Base-by-base conservation (phyloP, 2,888 invertebrate genomes). In the Dynastes tityus region DNA sequence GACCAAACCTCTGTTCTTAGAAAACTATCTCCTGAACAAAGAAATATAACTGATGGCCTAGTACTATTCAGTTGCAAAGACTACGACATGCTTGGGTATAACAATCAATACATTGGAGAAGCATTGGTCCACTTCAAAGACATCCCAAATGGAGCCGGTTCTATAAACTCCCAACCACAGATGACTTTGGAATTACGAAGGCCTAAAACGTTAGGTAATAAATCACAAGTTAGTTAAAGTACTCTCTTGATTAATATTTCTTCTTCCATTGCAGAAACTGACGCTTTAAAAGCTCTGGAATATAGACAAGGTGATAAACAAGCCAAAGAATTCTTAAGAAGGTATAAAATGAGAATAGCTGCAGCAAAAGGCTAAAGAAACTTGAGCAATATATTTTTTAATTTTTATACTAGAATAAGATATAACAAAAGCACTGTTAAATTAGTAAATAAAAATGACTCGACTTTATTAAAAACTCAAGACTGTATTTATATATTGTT, bases 91-190 rank as follows among this genome's bases (percentile, higher is more conserved):
- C 93, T 98, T 88, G 95, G 96, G 75, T 93, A 97, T 87, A 93
- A 94, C 84, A 97, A 97, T 88, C 96, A 97, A 86, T 98, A 98
- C 89, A 94, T 98, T 82, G 98, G 98, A 8, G 99, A 99, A 89
- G 96, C 97, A 58, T 98, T 96, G 89, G 87, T 98, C 49, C 92
- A 94, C 84, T 94, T 98, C 88, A 92, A 91, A 80, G 94, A 95
- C 85, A 92, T 97, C 83, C 91, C 93, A 13, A 91, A 91, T 82
- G 92, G 92, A 0, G 90, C 90, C 0, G 90, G 91, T 76, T 91
- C 93, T 1, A 90, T 92, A 67, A 89, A 89, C 80, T 91, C 92
- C 73, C 90, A 95, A 79, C 92, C 94, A 78, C 97, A 96, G 89
- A 91, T 94, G 81, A 92, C 94, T 84, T 89, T 96, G 85, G 92